phyloP scores from a whole-genome alignment of 1,140 invertebrate species.

The Drosophila nebulosa region DNA sequence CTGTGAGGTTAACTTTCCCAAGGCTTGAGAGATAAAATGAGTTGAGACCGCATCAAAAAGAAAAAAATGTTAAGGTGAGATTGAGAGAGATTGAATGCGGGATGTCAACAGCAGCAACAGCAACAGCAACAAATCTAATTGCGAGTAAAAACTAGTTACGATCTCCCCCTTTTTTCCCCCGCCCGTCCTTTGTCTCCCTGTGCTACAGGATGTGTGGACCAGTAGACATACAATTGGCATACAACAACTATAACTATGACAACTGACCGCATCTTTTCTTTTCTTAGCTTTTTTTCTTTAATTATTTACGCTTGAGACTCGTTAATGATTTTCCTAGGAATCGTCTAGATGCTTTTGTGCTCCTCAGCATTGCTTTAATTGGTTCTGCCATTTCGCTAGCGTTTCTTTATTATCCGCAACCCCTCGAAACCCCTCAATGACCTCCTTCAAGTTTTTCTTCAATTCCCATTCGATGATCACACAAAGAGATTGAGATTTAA shows the following conservation, averaged over 20 bases:
- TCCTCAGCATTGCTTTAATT: conserved; percentile 27
- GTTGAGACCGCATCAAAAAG: conserved; percentile 29
- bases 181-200: conserved; percentile 21
- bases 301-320: conserved; percentile 78
- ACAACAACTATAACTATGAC: conserved; percentile 4
- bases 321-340: conserved; percentile 74
- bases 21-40: conserved; percentile 27
- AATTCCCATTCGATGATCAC: background rate
- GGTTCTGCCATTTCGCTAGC: conserved; percentile 30
- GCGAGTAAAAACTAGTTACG: conserved; percentile 25
- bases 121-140: conserved; percentile 55
- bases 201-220: conserved; percentile 52
- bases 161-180: conserved; percentile 25
- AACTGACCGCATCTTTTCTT: conserved; percentile 35
- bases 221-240: background rate
- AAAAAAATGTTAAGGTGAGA: conserved; percentile 49
- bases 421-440: background rate
- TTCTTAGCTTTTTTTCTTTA: conserved; percentile 50
- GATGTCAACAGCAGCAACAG: conserved; percentile 25
- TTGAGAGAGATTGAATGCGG: conserved; percentile 24
- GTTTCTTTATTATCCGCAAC: background rate
- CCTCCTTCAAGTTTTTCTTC: background rate
- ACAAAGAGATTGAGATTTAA: background rate
- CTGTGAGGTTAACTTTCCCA: conserved; percentile 53
- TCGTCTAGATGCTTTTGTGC: conserved; percentile 26